Evolutionary conservation across 2,888 invertebrate genomes (phyloP).

Genomic region (Amiota communis): DNA sequence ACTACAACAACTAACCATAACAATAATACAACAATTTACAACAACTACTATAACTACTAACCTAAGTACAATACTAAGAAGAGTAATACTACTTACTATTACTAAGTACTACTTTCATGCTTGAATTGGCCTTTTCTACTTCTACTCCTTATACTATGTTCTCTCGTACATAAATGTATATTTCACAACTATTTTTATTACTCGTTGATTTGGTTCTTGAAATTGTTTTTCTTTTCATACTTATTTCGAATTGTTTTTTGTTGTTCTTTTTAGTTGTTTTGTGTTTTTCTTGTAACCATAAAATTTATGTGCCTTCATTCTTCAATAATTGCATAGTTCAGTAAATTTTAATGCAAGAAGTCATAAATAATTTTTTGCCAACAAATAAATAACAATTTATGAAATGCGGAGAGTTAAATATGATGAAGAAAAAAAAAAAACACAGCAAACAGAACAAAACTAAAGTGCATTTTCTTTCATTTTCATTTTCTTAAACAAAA

Average conservation of each 20-base stretch:
- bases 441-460: slow-evolving; percentile 43
- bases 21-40: no score
- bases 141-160: slow-evolving; percentile 11
- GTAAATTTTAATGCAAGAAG: slow-evolving; percentile 67
- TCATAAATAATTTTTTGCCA: slow-evolving; percentile 63
- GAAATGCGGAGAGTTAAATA: slow-evolving; percentile 48
- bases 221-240: slow-evolving; percentile 24
- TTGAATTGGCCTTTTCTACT: slow-evolving; percentile 28
- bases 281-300: slow-evolving; percentile 47
- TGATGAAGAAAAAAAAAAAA: slow-evolving; percentile 17
- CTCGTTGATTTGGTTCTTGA: slow-evolving; percentile 14
- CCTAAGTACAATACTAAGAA: no score
- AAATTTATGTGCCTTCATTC: slow-evolving; percentile 66
- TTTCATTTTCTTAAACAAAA: slow-evolving; percentile 51
- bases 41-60: no score
- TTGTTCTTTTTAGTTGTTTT: slow-evolving; percentile 41
- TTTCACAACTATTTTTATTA: slow-evolving; percentile 11
- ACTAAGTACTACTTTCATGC: slow-evolving; percentile 43
- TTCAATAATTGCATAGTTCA: slow-evolving; percentile 66
- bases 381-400: slow-evolving; percentile 58
- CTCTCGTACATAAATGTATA: slow-evolving; percentile 14
- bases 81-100: not conserved
- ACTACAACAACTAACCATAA: not conserved
- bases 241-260: slow-evolving; percentile 31
- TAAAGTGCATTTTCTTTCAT: slow-evolving; percentile 63